Base-by-base conservation (phyloP, 2,797 vertebrate genomes). In the Ctenopoma kingsleyae region DNA sequence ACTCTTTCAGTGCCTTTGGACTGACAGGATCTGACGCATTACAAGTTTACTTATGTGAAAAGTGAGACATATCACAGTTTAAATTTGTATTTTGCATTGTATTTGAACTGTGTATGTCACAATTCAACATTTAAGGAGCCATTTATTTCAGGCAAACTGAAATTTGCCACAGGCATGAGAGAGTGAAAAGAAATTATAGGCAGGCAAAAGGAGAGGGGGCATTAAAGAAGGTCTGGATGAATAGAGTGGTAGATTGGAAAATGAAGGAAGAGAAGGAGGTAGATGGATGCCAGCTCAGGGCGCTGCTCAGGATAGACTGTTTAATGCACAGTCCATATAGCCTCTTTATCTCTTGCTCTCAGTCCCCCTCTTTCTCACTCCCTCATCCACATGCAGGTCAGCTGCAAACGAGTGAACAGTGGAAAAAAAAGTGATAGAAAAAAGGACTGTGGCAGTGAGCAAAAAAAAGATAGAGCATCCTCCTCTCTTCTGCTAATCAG, bases 351-450 rank as follows among this genome's bases (percentile, higher is more conserved):
- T 82, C 81, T 82, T 19, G 55, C 83, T 78, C 77, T 91, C 86
- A 88, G 84, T 84, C 84, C 72, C 54, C 54, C 48, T 74, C 82
- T 82, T 78, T 79, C 78, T 77, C 77, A 65, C 78, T 82, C 47
- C 76, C 88, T 91, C 90, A 89, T 89, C 76, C 82, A 7, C 78
- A 91, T 90, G 83, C 91, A 88, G 89, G 89, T 91, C 90, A 90
- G 87, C 82, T 71, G 53, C 41, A n/a, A 82, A 82, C 79, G 70
- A 87, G 81, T 60, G 64, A 83, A 74, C 72, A 73, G 76, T 71
- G 71, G n/a, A 44, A 80, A 88, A 81, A 35, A 81, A 82, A 74
- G 68, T 9, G 60, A 83, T 81, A 76, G 74, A 86, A 82, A 87
- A 84, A 66, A 64, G 54, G 63, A 81, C 80, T 71, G 87, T 74